Percentiles rank a stretch among this genome's conserved stretches.
These are phyloP conservation scores for Malacosoma neustria DNA, from an alignment of 2,888 invertebrate species.

Conservation along the genomic window DNA sequence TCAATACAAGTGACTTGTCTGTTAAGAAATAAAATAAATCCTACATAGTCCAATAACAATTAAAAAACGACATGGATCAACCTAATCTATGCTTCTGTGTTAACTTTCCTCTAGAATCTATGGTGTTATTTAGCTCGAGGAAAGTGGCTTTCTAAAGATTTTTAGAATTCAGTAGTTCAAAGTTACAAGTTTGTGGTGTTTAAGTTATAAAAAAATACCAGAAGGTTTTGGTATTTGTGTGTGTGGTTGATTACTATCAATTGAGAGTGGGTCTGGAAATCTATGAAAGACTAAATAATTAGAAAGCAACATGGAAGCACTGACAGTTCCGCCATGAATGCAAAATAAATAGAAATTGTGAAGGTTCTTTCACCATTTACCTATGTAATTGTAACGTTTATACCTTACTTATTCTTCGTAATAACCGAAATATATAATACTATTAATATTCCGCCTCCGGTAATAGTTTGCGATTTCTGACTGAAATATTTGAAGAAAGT, in stretches of 20 bases:
- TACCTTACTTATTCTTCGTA: no score
- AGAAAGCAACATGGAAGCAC: slow-evolving; percentile 76
- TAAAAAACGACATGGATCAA: no score
- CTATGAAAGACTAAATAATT: slow-evolving; percentile 28
- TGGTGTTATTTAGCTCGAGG: slow-evolving; percentile 33
- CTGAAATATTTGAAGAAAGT: slow-evolving; percentile 27
- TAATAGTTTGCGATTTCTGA: no score
- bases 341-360: slow-evolving; percentile 74
- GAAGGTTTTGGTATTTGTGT: background rate
- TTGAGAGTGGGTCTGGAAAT: background rate
- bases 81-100: background rate
- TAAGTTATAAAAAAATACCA: slow-evolving; percentile 9
- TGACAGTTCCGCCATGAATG: slow-evolving; percentile 77
- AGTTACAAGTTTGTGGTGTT: slow-evolving; percentile 18
- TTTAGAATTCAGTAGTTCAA: slow-evolving; percentile 23
- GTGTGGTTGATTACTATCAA: background rate
- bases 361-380: slow-evolving; percentile 39
- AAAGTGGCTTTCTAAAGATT: slow-evolving; percentile 68
- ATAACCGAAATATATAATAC: no score
- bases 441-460: no score
- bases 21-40: no score
- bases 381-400: slow-evolving; percentile 12
- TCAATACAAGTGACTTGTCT: no score
- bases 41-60: no score
- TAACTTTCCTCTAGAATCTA: slow-evolving; percentile 16